Conservation (phyloP, 1,140 invertebrate genomes). For the Heliconius hermathena region DNA sequence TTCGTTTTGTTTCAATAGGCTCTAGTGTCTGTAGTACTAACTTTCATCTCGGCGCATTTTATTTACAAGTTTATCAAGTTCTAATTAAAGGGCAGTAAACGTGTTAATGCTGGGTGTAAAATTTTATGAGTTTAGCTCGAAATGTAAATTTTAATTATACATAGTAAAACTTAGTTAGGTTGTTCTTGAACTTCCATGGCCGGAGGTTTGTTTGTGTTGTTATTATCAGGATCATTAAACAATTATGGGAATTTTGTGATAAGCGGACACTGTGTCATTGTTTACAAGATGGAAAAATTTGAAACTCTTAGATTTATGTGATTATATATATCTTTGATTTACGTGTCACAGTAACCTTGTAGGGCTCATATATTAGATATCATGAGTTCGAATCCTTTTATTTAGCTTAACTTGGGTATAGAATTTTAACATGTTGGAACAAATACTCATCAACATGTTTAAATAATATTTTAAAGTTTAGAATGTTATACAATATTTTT, state of each 20-base stretch:
- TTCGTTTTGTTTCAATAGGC: conserved; percentile 61
- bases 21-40: conserved; percentile 53
- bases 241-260: conserved; percentile 48
- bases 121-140: conserved; percentile 66
- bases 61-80: conserved; percentile 69
- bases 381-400: neutral
- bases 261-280: conserved; percentile 24
- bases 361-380: neutral
- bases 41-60: conserved; percentile 62
- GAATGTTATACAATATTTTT: no score
- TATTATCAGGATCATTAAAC: conserved; percentile 49
- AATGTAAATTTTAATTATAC: conserved; percentile 66
- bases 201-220: conserved; percentile 49
- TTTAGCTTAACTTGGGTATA: neutral
- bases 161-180: conserved; percentile 50
- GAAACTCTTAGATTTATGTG: neutral
- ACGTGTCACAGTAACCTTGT: neutral
- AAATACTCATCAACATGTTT: neutral
- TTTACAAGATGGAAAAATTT: conserved; percentile 14
- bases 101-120: conserved; percentile 59
- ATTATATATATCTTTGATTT: neutral
- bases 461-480: neutral
- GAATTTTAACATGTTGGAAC: neutral
- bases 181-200: conserved; percentile 61
- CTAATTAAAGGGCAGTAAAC: conserved; percentile 71